Percentiles rank a stretch among this genome's conserved stretches.
These are phyloP conservation scores for Parapristionchus giblindavisi DNA, from an alignment of 2,888 invertebrate genomes.

Conservation along the genomic window DNA sequence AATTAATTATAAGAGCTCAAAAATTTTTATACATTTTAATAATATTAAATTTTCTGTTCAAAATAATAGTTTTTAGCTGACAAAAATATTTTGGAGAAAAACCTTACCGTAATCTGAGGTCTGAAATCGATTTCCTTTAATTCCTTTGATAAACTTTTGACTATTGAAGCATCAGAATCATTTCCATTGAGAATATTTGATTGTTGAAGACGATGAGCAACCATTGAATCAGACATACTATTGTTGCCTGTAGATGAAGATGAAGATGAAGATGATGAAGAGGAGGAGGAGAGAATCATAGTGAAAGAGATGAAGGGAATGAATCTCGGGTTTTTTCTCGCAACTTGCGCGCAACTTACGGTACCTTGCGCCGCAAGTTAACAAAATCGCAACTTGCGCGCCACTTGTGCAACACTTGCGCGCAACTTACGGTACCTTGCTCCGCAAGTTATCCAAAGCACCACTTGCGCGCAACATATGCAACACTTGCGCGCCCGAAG, in stretches of 20 bases:
- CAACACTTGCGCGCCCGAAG: no score
- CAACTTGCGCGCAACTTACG: no score
- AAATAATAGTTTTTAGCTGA: not conserved
- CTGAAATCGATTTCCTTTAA: slow-evolving; percentile 57
- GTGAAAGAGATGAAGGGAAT: no score
- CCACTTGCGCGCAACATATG: no score
- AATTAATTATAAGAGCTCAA: no score
- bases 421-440: no score
- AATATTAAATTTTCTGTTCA: not conserved
- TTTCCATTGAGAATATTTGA: not conserved
- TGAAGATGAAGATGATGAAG: not conserved
- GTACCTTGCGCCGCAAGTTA: no score
- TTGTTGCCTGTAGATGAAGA: not conserved
- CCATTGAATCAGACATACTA: slow-evolving; percentile 16
- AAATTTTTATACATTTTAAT: not conserved
- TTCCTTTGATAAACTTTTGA: slow-evolving; percentile 52
- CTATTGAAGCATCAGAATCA: slow-evolving; percentile 1
- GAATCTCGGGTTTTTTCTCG: no score
- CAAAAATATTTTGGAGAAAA: not conserved
- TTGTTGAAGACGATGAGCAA: slow-evolving; percentile 15
- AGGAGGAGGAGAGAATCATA: no score
- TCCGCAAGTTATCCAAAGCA: no score
- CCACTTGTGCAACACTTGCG: no score
- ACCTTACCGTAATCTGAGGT: slow-evolving; percentile 45
- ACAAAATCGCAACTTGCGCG: no score